Percentiles rank a stretch among this genome's conserved stretches.
These are phyloP conservation scores for Microcebus murinus DNA, from an alignment of 2,113 vertebrate genomes.

Conservation along the genomic window DNA sequence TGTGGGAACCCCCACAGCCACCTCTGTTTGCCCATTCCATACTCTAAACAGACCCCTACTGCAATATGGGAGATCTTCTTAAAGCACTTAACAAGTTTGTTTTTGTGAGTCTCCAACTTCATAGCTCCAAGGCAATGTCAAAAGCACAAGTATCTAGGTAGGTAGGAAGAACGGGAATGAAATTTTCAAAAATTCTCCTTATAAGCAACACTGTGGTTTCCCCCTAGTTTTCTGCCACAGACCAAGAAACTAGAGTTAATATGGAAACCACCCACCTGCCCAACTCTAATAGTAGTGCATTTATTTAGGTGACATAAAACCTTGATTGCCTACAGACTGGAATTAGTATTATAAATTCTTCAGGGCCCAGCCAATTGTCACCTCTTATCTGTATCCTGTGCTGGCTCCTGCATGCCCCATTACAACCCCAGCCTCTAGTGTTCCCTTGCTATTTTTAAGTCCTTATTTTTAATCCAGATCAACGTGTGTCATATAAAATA, in stretches of 20 bases:
- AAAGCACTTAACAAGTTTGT: neutral
- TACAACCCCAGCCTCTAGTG: neutral
- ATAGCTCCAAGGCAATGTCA: neutral
- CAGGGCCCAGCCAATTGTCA: neutral
- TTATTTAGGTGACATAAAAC: neutral
- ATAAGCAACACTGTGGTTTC: neutral
- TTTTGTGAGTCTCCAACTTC: neutral
- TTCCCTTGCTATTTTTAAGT: neutral
- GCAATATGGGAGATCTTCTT: neutral
- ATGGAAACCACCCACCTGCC: neutral
- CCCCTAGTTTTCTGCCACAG: neutral
- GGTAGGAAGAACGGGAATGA: neutral
- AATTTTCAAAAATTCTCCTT: neutral
- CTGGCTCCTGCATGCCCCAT: neutral
- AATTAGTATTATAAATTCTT: neutral
- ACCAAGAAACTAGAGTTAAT: neutral
- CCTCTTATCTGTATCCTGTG: neutral
- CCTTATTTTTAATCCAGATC: conserved; percentile 27
- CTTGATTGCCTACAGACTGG: neutral
- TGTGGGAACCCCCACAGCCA: neutral
- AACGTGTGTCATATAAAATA: neutral
- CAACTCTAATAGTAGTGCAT: neutral
- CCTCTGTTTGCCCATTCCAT: neutral
- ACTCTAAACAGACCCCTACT: neutral
- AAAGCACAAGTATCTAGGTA: neutral